A percentile compares a stretch with the other conserved stretches of the same genome.
These are phyloP conservation scores for Actinia tenebrosa DNA, from an alignment of 64 coral and sea anemone species.

Conservation along the genomic window DNA sequence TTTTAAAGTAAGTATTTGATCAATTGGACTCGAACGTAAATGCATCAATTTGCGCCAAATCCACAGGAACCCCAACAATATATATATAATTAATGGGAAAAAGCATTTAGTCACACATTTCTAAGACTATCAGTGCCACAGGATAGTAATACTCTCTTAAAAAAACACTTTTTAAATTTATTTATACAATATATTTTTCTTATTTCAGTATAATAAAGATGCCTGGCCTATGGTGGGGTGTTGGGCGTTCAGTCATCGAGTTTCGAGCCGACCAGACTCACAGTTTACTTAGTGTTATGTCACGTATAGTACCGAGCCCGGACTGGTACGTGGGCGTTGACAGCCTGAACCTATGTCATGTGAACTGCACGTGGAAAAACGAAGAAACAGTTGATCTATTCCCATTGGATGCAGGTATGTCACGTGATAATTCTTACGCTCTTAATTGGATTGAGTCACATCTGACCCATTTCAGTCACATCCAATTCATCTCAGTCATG, in stretches of 20 bases:
- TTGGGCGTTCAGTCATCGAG: slow-evolving; percentile 26
- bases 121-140: too few relatives aligned
- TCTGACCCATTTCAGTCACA: too few relatives aligned
- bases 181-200: too few relatives aligned
- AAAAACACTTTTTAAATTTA: neutral
- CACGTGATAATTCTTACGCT: neutral
- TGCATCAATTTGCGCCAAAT: too few relatives aligned
- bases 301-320: slow-evolving; percentile 77
- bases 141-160: too few relatives aligned
- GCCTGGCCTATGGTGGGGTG: slow-evolving; percentile 37
- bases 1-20: slow-evolving; percentile 46
- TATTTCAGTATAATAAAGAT: slow-evolving; percentile 36
- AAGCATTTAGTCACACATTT: too few relatives aligned
- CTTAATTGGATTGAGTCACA: neutral
- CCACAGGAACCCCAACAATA: too few relatives aligned
- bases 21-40: too few relatives aligned
- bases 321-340: slow-evolving; percentile 93
- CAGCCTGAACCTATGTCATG: slow-evolving; percentile 72
- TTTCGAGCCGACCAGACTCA: slow-evolving; percentile 61
- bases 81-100: too few relatives aligned
- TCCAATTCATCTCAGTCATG: too few relatives aligned
- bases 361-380: slow-evolving; percentile 77
- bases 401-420: slow-evolving; percentile 78
- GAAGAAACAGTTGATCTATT: slow-evolving; percentile 52
- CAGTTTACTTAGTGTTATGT: slow-evolving; percentile 57